phyloP scores from a whole-genome alignment of 2,797 vertebrate species.

The Bradypodion pumilum region DNA sequence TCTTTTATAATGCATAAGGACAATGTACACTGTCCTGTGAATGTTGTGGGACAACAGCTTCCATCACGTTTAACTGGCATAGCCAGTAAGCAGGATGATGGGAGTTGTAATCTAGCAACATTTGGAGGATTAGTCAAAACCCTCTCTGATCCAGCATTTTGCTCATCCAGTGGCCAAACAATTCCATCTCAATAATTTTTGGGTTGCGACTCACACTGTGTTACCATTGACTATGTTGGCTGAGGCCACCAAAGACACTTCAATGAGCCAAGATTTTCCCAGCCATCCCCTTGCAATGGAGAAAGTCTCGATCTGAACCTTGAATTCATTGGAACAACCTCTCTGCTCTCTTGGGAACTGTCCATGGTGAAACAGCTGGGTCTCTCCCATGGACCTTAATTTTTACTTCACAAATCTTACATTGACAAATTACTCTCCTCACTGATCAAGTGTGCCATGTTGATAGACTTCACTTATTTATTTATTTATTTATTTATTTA shows the following conservation, averaged over 20 bases:
- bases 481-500: too few relatives aligned
- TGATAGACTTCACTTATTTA: background rate
- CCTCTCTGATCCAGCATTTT: too few relatives aligned
- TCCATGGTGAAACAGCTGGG: background rate
- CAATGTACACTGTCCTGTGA: too few relatives aligned
- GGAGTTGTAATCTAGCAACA: too few relatives aligned
- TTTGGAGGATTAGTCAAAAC: too few relatives aligned
- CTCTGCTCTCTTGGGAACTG: background rate
- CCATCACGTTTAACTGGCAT: too few relatives aligned
- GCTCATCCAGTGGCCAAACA: too few relatives aligned
- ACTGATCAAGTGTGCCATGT: background rate
- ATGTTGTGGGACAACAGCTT: too few relatives aligned
- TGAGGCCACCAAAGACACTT: background rate
- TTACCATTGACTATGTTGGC: background rate
- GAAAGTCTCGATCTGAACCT: background rate
- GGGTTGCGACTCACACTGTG: background rate
- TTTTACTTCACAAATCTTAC: background rate
- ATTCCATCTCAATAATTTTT: background rate
- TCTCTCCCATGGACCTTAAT: background rate
- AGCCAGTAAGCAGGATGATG: too few relatives aligned
- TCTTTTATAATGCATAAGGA: too few relatives aligned
- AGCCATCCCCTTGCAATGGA: background rate
- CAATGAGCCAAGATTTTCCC: background rate
- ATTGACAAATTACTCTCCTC: background rate
- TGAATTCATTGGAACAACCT: background rate